Conservation (phyloP, 2,113 vertebrate species). For the Prolemur simus region DNA sequence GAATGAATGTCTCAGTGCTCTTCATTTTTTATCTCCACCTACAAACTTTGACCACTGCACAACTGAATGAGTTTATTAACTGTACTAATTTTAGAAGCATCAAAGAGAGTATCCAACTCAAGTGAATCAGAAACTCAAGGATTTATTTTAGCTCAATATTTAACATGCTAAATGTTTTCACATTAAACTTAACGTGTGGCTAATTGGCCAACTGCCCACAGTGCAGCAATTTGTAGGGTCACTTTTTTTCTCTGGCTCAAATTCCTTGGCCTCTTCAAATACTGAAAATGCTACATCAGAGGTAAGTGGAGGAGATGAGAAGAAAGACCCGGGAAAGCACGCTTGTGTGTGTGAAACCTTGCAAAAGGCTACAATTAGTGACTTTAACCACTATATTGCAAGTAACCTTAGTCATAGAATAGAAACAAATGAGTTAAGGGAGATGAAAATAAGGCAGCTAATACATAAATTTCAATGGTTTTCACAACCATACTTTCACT, state of each 20-base stretch:
- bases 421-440: background rate
- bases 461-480: background rate
- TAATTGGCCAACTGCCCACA: background rate
- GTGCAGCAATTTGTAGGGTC: background rate
- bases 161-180: background rate
- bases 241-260: background rate
- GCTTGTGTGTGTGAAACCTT: background rate
- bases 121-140: slow-evolving; percentile 9
- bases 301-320: background rate
- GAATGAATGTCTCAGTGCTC: background rate
- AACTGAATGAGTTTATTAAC: background rate
- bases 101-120: background rate
- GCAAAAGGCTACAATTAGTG: background rate
- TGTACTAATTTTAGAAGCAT: slow-evolving; percentile 6
- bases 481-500: background rate
- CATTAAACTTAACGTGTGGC: background rate
- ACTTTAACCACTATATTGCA: background rate
- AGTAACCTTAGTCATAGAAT: background rate
- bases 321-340: background rate
- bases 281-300: background rate
- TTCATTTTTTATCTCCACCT: background rate
- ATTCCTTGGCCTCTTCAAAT: slow-evolving; percentile 5
- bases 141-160: background rate
- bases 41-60: background rate
- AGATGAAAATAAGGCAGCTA: background rate